phyloP scores from a whole-genome alignment of 2,888 invertebrate species.

The Agrotis segetum region DNA sequence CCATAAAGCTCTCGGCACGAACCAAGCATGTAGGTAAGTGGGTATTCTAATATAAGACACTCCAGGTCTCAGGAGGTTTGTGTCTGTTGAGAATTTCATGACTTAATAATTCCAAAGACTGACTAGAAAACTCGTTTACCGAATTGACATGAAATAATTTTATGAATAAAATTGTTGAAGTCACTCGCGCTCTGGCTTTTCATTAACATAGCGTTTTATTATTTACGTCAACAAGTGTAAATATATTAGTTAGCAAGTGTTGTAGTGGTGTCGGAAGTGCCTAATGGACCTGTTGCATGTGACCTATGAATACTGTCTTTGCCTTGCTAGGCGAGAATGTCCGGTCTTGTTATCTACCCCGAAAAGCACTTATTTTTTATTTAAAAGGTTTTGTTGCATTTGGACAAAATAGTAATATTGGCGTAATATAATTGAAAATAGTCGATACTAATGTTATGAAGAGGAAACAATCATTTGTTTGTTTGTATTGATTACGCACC shows the following conservation, averaged over 20 bases:
- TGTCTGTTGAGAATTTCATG: constrained; percentile 27
- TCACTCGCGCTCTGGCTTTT: background rate
- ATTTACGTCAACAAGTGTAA: constrained; percentile 35
- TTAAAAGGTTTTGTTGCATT: background rate
- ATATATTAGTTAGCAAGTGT: constrained; percentile 72
- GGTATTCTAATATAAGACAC: constrained; percentile 53
- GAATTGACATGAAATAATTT: constrained; percentile 8
- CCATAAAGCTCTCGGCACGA: constrained; percentile 53
- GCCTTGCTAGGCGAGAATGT: constrained; percentile 52
- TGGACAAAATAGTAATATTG: background rate
- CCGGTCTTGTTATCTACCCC: constrained; percentile 28
- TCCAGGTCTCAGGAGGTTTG: constrained; percentile 28
- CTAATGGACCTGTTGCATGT: constrained; percentile 86
- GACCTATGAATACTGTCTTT: constrained; percentile 75
- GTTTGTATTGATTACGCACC: too few relatives aligned
- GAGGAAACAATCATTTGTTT: too few relatives aligned
- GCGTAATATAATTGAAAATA: background rate
- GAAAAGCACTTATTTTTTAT: constrained; percentile 20
- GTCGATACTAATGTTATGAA: too few relatives aligned
- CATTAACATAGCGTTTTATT: constrained; percentile 4
- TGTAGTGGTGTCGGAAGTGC: constrained; percentile 77
- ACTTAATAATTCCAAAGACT: constrained; percentile 26
- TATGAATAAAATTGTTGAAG: background rate
- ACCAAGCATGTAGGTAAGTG: constrained; percentile 49
- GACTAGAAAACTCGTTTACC: background rate